These are phyloP conservation scores for Mesochorus sp. DNA, from an alignment of 2,888 invertebrate genomes.

Conservation along the genomic window DNA sequence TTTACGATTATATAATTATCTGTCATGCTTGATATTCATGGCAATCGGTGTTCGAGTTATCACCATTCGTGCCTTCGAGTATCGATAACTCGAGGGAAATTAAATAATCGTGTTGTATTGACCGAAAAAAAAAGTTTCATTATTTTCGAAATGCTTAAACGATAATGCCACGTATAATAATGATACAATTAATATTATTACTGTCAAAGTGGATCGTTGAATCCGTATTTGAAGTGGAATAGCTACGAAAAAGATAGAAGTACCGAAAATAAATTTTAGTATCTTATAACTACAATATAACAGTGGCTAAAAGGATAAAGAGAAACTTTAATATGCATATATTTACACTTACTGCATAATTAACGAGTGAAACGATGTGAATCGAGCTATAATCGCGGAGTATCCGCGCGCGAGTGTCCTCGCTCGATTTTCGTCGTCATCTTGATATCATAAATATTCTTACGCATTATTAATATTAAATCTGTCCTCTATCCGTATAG, in stretches of 20 bases:
- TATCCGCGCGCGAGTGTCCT: conserved; percentile 13
- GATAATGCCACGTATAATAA: background rate
- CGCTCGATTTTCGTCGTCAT: conserved; percentile 12
- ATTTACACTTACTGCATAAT: background rate
- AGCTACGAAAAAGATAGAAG: too few relatives aligned
- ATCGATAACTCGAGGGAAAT: too few relatives aligned
- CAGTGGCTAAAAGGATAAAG: too few relatives aligned
- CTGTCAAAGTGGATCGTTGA: too few relatives aligned
- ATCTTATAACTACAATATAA: too few relatives aligned
- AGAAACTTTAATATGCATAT: background rate
- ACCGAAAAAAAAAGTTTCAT: background rate
- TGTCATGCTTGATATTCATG: background rate
- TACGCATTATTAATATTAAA: background rate
- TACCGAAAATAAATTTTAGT: too few relatives aligned
- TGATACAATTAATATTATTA: too few relatives aligned
- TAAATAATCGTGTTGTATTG: background rate
- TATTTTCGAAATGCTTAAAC: background rate
- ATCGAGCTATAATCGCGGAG: conserved; percentile 2
- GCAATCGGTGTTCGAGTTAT: background rate
- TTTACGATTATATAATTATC: background rate
- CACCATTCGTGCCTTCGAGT: background rate
- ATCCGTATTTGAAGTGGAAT: too few relatives aligned
- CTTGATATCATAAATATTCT: background rate
- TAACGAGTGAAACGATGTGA: conserved; percentile 14
- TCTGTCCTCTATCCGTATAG: background rate